phyloP scores from a whole-genome alignment of 1,140 invertebrate genomes.

The Archivesica marissinica region DNA sequence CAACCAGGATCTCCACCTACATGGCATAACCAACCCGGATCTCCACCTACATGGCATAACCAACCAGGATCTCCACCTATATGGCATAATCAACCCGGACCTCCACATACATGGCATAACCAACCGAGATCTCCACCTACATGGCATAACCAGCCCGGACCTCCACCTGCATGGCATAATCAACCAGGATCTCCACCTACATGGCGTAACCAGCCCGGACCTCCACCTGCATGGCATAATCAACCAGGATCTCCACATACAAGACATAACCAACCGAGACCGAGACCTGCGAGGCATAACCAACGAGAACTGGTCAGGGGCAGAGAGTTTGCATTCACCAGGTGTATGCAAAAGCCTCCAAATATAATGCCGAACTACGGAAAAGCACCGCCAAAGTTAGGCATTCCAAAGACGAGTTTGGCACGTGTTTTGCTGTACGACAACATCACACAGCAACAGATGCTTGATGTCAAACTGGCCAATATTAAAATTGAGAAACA shows the following conservation, averaged over 20 bases:
- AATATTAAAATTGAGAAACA: conserved; percentile 72
- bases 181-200: background rate
- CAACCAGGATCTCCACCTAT: no score
- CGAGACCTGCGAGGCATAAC: background rate
- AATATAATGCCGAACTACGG: conserved; percentile 81
- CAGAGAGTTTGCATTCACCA: conserved; percentile 17
- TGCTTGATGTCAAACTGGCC: conserved; percentile 76
- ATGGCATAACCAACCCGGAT: no score
- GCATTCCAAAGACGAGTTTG: conserved; percentile 77
- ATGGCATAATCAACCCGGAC: no score
- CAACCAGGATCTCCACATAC: background rate
- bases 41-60: no score
- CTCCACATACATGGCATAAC: no score
- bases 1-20: no score
- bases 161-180: background rate
- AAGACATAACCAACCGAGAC: background rate
- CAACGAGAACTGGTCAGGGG: background rate
- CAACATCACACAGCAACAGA: conserved; percentile 79
- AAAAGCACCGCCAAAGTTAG: conserved; percentile 60
- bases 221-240: background rate
- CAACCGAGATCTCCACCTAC: no score
- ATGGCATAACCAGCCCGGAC: no score
- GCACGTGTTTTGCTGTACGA: conserved; percentile 80
- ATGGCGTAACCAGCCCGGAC: background rate
- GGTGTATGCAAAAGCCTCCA: conserved; percentile 79